Base-by-base conservation (phyloP, 2,888 invertebrate species). In the Plagodis pulveraria region DNA sequence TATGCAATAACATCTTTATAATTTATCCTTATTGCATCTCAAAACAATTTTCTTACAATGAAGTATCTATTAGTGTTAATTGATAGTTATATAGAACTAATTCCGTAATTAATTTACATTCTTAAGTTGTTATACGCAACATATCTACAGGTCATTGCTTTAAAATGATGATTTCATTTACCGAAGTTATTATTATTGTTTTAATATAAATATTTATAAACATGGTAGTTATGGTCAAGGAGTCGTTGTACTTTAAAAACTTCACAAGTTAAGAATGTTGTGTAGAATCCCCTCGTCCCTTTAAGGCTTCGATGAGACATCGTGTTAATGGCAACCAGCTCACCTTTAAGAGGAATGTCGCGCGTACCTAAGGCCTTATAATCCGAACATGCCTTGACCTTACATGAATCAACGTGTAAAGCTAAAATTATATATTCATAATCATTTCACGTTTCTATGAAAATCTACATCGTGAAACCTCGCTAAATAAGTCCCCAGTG, bases 261-360 rank as follows among this genome's bases (percentile, higher is more conserved):
- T 42, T 47, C 35, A n/a, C 22, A 50, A 9, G 36, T 50, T 46
- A 54, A 57, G 60, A 61, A 52, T 63, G 65, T 54, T 38, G 51
- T 38, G 48, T 47, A 40, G 49, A 63, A 65, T 59, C 63, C 62
- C 55, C 46, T 46, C 52, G 41, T 40, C 47, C 61, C 50, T 59
- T 65, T 58, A 59, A 60, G 51, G 56, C 44, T 51, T 48, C 67
- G 71, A 73, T 79, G 76, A 74, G 76, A 76, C 76, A 73, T 68
- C 68, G 54, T 32, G 62, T 59, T 50, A 55, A 58, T 57, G 54
- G 66, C 65, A 74, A 69, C 67, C 71, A 62, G 81, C 73, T 80
- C 64, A 75, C 81, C 81, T 81, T 80, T 74, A 71, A 59, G 52
- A 68, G 74, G 80, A 77, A 78, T 79, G 73, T 68, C 67, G 65